A percentile compares a stretch with the other conserved stretches of the same genome.
Conservation (phyloP, 2,888 invertebrate species). For the Operophtera brumata region DNA sequence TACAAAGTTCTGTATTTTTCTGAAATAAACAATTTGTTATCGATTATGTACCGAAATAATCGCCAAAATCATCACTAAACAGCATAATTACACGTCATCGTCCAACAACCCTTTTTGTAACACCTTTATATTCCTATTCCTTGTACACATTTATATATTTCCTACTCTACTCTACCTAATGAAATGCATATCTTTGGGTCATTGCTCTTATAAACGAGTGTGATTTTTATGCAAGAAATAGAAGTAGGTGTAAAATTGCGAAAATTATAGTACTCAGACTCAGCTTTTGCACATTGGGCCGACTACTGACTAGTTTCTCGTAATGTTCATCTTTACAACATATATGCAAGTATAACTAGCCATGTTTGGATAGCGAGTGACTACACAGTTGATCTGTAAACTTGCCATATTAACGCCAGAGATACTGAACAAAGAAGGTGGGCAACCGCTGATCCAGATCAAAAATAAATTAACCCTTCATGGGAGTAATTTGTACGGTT, state of each 20-base stretch:
- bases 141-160: not conserved
- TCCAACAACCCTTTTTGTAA: not conserved
- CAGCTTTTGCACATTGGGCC: not conserved
- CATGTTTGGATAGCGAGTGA: not conserved
- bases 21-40: no score
- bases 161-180: slow-evolving; percentile 1
- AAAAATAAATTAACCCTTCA: no score
- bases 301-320: not conserved
- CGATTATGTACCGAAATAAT: no score
- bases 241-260: not conserved
- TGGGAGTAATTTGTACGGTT: no score
- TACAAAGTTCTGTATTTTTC: no score
- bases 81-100: not conserved
- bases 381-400: no score
- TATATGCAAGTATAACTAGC: not conserved
- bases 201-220: slow-evolving; percentile 4
- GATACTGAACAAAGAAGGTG: no score
- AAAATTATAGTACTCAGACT: slow-evolving; percentile 4
- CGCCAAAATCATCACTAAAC: no score
- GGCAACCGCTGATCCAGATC: no score
- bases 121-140: not conserved
- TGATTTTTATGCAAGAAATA: slow-evolving; percentile 11
- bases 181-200: slow-evolving; percentile 12
- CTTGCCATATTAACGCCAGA: no score
- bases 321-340: not conserved